These are phyloP conservation scores for Xyrauchen texanus DNA, from an alignment of 2,113 vertebrate genomes.

Conservation along the genomic window DNA sequence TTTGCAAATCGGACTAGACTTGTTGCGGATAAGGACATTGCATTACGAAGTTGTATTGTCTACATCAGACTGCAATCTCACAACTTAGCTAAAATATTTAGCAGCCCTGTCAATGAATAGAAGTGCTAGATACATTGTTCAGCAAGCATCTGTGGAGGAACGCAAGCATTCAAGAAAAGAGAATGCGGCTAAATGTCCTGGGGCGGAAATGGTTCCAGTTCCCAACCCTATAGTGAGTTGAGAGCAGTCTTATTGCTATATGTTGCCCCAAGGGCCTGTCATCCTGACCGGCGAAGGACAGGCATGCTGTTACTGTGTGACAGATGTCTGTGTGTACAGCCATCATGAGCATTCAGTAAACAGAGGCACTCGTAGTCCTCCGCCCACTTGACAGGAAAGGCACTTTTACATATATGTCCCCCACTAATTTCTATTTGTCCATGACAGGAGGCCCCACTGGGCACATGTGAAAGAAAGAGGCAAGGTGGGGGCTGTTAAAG, in stretches of 20 bases:
- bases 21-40: too few relatives aligned
- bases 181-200: too few relatives aligned
- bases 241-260: constrained; percentile 12
- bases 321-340: constrained; percentile 55
- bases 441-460: constrained; percentile 21
- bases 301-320: constrained; percentile 45
- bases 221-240: neutral
- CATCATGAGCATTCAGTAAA: constrained; percentile 52
- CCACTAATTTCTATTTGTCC: constrained; percentile 48
- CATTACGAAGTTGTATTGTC: too few relatives aligned
- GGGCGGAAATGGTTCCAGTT: too few relatives aligned
- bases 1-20: too few relatives aligned
- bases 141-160: too few relatives aligned
- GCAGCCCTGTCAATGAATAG: too few relatives aligned
- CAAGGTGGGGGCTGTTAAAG: constrained; percentile 23
- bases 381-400: constrained; percentile 29
- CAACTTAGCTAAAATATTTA: too few relatives aligned
- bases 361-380: neutral
- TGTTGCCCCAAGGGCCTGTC: constrained; percentile 48
- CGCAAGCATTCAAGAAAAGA: too few relatives aligned
- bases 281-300: constrained; percentile 53
- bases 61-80: too few relatives aligned
- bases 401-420: constrained; percentile 32
- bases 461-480: neutral
- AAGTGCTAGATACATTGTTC: too few relatives aligned